phyloP scores from a whole-genome alignment of 1,140 invertebrate genomes.

The Camponotus pennsylvanicus region DNA sequence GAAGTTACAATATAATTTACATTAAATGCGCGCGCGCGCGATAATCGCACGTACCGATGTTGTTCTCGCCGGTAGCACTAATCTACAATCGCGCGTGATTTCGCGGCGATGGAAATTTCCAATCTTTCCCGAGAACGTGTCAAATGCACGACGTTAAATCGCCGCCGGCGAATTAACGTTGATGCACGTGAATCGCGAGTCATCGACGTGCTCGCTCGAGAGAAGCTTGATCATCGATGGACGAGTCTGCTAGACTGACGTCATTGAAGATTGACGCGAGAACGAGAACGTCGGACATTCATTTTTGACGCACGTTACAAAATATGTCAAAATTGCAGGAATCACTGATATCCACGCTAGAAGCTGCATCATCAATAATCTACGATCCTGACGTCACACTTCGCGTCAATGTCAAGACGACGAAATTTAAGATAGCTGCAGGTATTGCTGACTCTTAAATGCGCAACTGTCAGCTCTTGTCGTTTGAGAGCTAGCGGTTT shows the following conservation, averaged over 20 bases:
- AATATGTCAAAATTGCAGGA: slow-evolving; percentile 60
- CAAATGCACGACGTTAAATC: slow-evolving; percentile 38
- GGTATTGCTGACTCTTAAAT: slow-evolving; percentile 35
- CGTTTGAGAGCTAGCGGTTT: neutral
- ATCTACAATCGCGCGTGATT: slow-evolving; percentile 43
- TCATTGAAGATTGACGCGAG: slow-evolving; percentile 23
- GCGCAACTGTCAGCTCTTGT: neutral
- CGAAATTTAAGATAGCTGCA: slow-evolving; percentile 38
- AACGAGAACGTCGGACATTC: neutral
- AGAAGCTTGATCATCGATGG: neutral
- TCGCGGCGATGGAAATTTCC: slow-evolving; percentile 55
- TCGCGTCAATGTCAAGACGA: slow-evolving; percentile 35
- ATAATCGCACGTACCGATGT: slow-evolving; percentile 35
- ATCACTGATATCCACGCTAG: slow-evolving; percentile 43
- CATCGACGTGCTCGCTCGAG: slow-evolving; percentile 33
- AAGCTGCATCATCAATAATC: slow-evolving; percentile 40
- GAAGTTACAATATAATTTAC: slow-evolving; percentile 37
- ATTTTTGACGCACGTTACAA: slow-evolving; percentile 63
- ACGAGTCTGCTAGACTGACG: slow-evolving; percentile 5
- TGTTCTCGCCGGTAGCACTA: slow-evolving; percentile 17
- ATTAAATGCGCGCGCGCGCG: neutral
- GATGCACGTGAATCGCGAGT: slow-evolving; percentile 25
- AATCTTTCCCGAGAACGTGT: slow-evolving; percentile 54
- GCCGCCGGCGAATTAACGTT: slow-evolving; percentile 46
- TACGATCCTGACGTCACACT: slow-evolving; percentile 34